Evolutionary conservation across 2,113 vertebrate species (phyloP).

Genomic region (Fulica atra): DNA sequence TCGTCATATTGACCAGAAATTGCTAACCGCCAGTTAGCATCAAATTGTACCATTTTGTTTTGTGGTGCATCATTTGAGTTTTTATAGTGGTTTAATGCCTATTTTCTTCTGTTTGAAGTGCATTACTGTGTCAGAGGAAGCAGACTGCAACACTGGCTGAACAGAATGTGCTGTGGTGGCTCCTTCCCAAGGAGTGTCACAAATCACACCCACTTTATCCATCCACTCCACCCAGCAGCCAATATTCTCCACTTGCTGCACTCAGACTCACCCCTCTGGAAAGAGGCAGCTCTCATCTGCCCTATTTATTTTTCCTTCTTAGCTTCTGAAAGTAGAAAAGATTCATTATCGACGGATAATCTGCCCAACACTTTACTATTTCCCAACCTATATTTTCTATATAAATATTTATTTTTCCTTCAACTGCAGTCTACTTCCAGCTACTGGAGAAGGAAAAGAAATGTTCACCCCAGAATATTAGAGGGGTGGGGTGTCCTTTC

Average conservation of each 20-base stretch:
- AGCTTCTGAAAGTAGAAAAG: background rate
- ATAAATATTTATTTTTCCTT: background rate
- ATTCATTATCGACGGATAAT: background rate
- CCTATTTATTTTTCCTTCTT: background rate
- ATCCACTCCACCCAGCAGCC: background rate
- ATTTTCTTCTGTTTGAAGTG: background rate
- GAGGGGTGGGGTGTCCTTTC: constrained; percentile 2
- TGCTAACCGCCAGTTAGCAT: background rate
- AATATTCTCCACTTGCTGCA: background rate
- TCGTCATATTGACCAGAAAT: constrained; percentile 15
- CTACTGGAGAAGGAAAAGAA: background rate
- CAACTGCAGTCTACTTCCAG: background rate
- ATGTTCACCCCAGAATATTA: background rate
- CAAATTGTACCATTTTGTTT: constrained; percentile 9
- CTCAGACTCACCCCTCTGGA: background rate
- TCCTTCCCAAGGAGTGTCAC: background rate
- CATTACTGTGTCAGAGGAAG: background rate
- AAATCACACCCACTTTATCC: constrained; percentile 2
- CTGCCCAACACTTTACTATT: background rate
- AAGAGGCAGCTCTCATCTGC: background rate
- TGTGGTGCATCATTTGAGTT: constrained; percentile 9
- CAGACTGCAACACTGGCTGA: background rate
- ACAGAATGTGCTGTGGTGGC: background rate
- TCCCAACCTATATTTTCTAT: background rate
- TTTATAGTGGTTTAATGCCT: background rate